Conservation (phyloP, 2,113 vertebrate genomes). For the Taurulus bubalis region DNA sequence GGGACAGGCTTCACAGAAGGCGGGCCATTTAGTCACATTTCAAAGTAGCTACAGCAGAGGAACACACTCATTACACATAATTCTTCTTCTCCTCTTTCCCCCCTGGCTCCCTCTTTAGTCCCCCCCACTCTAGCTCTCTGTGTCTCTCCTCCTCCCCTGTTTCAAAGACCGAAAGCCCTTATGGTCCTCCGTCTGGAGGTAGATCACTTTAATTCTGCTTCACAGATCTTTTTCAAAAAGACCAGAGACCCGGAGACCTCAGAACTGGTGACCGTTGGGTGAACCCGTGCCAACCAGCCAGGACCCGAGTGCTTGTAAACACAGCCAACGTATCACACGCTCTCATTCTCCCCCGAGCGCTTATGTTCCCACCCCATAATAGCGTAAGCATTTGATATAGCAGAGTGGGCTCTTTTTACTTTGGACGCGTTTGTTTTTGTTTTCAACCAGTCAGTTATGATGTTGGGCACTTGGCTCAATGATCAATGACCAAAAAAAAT, state of each 20-base stretch:
- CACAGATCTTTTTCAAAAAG: conserved; percentile 86
- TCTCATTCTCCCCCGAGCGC: conserved; percentile 65
- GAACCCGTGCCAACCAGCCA: conserved; percentile 78
- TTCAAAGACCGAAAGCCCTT: conserved; percentile 62
- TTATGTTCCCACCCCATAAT: conserved; percentile 71
- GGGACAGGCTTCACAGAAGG: conserved; percentile 61
- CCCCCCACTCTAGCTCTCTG: conserved; percentile 32
- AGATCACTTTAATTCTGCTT: conserved; percentile 90
- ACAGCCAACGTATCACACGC: conserved; percentile 77
- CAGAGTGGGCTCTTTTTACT: conserved; percentile 45
- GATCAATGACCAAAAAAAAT: conserved; percentile 20
- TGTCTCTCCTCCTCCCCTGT: conserved; percentile 53
- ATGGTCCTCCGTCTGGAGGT: conserved; percentile 75
- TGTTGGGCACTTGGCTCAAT: conserved; percentile 17
- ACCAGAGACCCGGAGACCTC: conserved; percentile 80
- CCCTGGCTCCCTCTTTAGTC: conserved; percentile 28
- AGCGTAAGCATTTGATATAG: conserved; percentile 63
- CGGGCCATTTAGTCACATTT: conserved; percentile 80
- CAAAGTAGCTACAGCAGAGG: conserved; percentile 77
- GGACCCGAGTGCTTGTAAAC: conserved; percentile 75
- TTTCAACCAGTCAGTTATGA: conserved; percentile 16
- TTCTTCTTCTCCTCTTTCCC: conserved; percentile 64
- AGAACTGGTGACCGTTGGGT: conserved; percentile 82
- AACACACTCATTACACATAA: conserved; percentile 78
- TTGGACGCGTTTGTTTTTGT: conserved; percentile 56